A percentile compares a stretch with the other conserved stretches of the same genome.
Evolutionary conservation across 2,888 invertebrate genomes (phyloP).

Genomic region (Liposcelis brunnea): DNA sequence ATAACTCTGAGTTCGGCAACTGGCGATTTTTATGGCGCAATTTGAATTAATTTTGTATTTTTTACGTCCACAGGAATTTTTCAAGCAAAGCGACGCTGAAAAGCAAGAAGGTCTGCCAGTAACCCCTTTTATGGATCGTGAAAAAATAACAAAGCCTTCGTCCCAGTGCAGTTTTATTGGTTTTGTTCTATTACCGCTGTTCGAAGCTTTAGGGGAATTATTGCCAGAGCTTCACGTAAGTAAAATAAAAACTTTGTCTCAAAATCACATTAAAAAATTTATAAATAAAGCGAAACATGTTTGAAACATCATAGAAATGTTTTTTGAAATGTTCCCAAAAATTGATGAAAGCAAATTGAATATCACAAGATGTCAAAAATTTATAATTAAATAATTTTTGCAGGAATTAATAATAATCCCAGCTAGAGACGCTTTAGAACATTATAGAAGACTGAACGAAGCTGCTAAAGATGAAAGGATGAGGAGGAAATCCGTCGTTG

Average conservation of each 20-base stretch:
- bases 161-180: constrained; percentile 74
- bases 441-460: constrained; percentile 42
- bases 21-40: too few species aligned
- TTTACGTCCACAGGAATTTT: constrained; percentile 47
- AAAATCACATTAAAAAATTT: too few species aligned
- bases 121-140: constrained; percentile 73
- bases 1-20: too few species aligned
- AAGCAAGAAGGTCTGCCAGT: constrained; percentile 67
- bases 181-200: constrained; percentile 58
- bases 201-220: constrained; percentile 57
- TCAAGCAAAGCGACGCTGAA: constrained; percentile 64
- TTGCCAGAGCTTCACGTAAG: constrained; percentile 52
- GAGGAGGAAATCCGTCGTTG: constrained; percentile 37
- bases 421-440: constrained; percentile 40
- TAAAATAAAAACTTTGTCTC: background rate
- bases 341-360: background rate
- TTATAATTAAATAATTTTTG: too few species aligned
- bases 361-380: too few species aligned
- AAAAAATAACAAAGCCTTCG: constrained; percentile 67
- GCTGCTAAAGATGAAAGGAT: constrained; percentile 39
- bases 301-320: background rate
- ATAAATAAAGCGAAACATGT: background rate
- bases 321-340: background rate
- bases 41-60: background rate
- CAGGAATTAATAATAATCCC: constrained; percentile 44